Conservation (phyloP, 2,888 invertebrate genomes). For the Hirudinaria manillensis region DNA sequence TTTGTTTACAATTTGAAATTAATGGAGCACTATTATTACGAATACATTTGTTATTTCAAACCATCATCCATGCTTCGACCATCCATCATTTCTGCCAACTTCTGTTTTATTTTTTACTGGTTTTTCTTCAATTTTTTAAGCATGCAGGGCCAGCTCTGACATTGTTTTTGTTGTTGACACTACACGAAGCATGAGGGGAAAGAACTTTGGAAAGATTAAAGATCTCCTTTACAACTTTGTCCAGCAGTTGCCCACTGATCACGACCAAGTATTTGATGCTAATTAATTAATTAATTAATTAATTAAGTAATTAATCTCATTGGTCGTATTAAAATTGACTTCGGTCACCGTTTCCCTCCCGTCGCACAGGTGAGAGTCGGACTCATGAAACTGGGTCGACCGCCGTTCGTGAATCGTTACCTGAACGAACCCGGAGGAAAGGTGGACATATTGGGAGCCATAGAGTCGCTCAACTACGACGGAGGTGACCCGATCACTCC, state of each 20-base stretch:
- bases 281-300: no score
- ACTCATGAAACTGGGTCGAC: conserved; percentile 36
- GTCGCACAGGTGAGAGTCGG: conserved; percentile 33
- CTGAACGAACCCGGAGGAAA: conserved; percentile 32
- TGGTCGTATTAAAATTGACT: background rate
- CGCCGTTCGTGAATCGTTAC: conserved; percentile 24
- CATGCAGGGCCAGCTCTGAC: conserved; percentile 45
- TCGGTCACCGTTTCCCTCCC: background rate
- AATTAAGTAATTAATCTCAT: conserved; percentile 5
- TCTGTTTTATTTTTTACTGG: background rate
- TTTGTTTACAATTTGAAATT: no score
- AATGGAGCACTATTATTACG: no score
- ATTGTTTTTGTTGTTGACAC: conserved; percentile 46
- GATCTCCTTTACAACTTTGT: conserved; percentile 44
- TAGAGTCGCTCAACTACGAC: conserved; percentile 35
- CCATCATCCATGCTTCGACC: background rate
- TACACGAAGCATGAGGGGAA: conserved; percentile 33
- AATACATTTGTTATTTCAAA: no score
- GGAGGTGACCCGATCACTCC: conserved; percentile 34
- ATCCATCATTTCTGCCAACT: no score
- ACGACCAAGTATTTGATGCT: conserved; percentile 30
- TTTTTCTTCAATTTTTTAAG: conserved; percentile 36
- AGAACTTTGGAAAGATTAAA: conserved; percentile 40
- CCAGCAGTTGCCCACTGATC: conserved; percentile 43
- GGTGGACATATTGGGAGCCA: conserved; percentile 36